Evolutionary conservation across 2,888 invertebrate species (phyloP).

Genomic region (Oeneis ivallda): DNA sequence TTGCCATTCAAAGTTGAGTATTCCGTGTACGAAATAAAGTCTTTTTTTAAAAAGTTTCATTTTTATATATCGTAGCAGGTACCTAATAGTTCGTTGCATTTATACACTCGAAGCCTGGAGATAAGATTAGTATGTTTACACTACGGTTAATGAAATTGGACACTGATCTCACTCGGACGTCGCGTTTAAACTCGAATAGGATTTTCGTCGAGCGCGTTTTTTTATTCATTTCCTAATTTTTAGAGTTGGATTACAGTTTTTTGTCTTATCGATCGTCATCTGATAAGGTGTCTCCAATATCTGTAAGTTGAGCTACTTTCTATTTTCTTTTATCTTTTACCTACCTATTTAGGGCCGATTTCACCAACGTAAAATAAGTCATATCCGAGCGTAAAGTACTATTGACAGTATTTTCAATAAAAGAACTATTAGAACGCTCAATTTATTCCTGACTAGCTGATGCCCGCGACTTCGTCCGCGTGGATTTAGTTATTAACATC

Average conservation of each 20-base stretch:
- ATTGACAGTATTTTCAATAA: too few species aligned
- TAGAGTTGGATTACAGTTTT: slow-evolving; percentile 7
- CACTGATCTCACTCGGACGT: slow-evolving; percentile 39
- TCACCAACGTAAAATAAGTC: too few species aligned
- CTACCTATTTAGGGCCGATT: too few species aligned
- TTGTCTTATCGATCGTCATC: slow-evolving; percentile 3
- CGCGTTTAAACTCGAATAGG: slow-evolving; percentile 22
- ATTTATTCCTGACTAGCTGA: too few species aligned
- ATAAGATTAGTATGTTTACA: slow-evolving; percentile 45
- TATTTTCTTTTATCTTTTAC: background rate
- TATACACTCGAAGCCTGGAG: slow-evolving; percentile 26
- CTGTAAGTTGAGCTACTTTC: slow-evolving; percentile 25
- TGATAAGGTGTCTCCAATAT: slow-evolving; percentile 18
- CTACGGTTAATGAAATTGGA: slow-evolving; percentile 44
- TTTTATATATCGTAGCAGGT: background rate
- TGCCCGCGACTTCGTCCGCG: too few species aligned
- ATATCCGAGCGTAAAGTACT: too few species aligned
- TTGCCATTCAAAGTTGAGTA: slow-evolving; percentile 18
- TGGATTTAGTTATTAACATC: too few species aligned
- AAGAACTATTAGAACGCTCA: too few species aligned
- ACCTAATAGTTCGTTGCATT: slow-evolving; percentile 4
- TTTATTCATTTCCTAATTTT: background rate
- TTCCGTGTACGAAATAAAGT: slow-evolving; percentile 17
- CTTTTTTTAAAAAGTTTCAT: slow-evolving; percentile 8
- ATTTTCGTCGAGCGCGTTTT: slow-evolving; percentile 14